Percentiles rank a stretch among this genome's conserved stretches.
phyloP scores from a whole-genome alignment of 1,140 invertebrate genomes.

The Drosophila ficusphila region DNA sequence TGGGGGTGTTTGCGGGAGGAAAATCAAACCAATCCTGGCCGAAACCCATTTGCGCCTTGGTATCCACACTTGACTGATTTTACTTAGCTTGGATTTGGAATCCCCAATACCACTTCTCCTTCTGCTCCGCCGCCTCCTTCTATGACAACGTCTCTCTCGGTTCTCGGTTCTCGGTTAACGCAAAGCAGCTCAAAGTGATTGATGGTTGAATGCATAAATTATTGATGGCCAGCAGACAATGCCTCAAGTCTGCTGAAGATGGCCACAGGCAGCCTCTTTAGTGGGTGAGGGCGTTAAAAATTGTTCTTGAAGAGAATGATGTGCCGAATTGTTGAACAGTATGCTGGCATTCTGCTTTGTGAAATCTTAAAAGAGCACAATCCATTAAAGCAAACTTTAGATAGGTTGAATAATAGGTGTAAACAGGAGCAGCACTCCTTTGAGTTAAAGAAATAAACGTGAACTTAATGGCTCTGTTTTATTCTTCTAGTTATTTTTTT shows the following conservation, averaged over 20 bases:
- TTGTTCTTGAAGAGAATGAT: conserved; percentile 44
- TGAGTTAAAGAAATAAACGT: too few species aligned
- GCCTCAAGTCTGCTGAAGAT: conserved; percentile 16
- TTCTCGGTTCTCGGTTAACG: conserved; percentile 52
- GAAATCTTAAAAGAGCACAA: background rate
- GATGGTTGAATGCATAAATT: conserved; percentile 81
- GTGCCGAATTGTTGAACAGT: conserved; percentile 53
- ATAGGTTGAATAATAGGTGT: conserved; percentile 1
- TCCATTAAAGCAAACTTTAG: conserved; percentile 1
- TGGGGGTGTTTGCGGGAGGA: background rate
- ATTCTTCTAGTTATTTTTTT: too few species aligned
- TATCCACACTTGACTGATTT: conserved; percentile 71
- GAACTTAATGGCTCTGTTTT: too few species aligned
- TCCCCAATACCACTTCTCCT: background rate
- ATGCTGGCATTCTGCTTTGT: conserved; percentile 15
- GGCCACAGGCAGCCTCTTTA: conserved; percentile 8
- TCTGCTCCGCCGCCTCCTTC: background rate
- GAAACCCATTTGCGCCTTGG: conserved; percentile 71
- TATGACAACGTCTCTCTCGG: conserved; percentile 43
- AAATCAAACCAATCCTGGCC: conserved; percentile 48
- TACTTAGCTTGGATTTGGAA: conserved; percentile 57
- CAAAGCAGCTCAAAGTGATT: conserved; percentile 80
- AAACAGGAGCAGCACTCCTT: background rate
- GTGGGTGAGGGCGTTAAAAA: conserved; percentile 22
- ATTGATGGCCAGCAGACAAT: conserved; percentile 76